Evolutionary conservation across 2,113 vertebrate genomes (phyloP).

Genomic region (Cricetomys ansorgei): DNA sequence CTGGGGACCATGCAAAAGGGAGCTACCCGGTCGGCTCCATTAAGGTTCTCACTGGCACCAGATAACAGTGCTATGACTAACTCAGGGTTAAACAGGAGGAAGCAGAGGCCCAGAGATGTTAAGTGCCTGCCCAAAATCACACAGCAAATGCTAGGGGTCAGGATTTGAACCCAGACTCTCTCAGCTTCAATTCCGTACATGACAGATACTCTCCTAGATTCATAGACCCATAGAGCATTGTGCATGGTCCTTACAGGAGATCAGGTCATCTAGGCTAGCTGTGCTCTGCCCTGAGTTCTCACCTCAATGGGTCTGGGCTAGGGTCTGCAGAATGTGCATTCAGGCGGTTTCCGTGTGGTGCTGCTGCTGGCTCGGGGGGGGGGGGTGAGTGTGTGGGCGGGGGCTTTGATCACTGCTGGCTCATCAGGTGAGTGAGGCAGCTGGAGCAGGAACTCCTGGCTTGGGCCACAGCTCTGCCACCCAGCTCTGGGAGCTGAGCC

Average conservation of each 20-base stretch:
- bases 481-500: not conserved
- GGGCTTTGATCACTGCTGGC: not conserved
- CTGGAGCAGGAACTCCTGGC: not conserved
- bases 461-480: not conserved
- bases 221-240: not conserved
- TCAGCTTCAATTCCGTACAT: not conserved
- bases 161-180: not conserved
- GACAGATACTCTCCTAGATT: not conserved
- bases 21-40: too few relatives aligned
- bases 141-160: not conserved
- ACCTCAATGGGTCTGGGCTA: not conserved
- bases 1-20: not conserved
- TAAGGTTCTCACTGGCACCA: not conserved
- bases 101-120: not conserved
- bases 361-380: not conserved
- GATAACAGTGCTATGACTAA: not conserved
- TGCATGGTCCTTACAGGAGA: not conserved
- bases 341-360: not conserved
- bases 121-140: not conserved
- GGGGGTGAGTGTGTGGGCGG: too few relatives aligned
- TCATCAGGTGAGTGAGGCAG: not conserved
- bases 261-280: too few relatives aligned
- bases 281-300: not conserved
- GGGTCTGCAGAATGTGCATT: not conserved
- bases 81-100: not conserved